Evolutionary conservation across 2,888 invertebrate species (phyloP), one percentile per base, ranked within the genome.

Genomic region (Coenonympha arcania): DNA sequence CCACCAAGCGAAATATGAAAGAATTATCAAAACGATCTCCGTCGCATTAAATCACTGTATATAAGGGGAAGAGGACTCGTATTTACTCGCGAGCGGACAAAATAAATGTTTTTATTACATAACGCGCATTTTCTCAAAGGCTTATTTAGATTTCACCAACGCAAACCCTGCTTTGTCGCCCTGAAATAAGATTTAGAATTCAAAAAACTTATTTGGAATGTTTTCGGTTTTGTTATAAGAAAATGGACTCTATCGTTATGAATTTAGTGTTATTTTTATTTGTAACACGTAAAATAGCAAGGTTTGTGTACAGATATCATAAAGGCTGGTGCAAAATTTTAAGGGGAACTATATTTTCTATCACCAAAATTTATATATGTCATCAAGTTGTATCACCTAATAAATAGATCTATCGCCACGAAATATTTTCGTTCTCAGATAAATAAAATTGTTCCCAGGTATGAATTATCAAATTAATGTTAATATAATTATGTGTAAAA

Each of bases 81-180:
- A 80, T 84, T 82, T 85, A 85, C 84, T 79, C 76, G 70, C 76
- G 79, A 82, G 83, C 84, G 82, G 76, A 77, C 80, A 80, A 83
- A 85, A 86, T 83, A 85, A 84, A 85, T 83, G 84, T 85, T 85
- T 84, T 83, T 80, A 82, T 85, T 85, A 85, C 84, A 85, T 84
- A 83, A 82, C 79, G 73, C 79, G 81, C 76, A 74, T 79, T 81
- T 83, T 84, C 85, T 86, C 82, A 68, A 73, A 79, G 76, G 76
- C 76, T 69, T 72, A 74, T 76, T 75, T 71, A 61, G 47, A 43
- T 22, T 4, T 6, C 16, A 6, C 1, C 46, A 57, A 28, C 34
- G 49, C 31, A 69, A 73, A 75, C 60, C 40, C 19, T 44, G 50
- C 69, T 62, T 67, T 71, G 57, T 1, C 0, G 0, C 3, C 16